Evolutionary conservation across 1,140 invertebrate genomes (phyloP), one percentile per base, ranked within the genome.

Genomic region (Gryon sp.): DNA sequence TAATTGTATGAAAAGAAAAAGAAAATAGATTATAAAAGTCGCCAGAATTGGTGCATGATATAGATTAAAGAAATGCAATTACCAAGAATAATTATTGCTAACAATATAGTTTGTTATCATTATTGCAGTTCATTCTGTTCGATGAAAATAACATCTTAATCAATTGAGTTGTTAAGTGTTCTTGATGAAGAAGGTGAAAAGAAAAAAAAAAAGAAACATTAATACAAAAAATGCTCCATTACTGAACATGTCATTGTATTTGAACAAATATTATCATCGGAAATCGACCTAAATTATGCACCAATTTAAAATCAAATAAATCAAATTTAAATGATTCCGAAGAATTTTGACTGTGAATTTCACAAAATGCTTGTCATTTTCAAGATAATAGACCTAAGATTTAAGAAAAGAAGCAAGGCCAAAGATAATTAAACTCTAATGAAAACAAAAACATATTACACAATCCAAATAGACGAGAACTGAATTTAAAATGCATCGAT

Each of bases 401-500:
- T 9, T 30, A 19, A 11, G 12, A 22, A 19, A 50, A n/a, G 11
- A 34, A 34, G 5, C 5, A 11, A 11, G 11, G 9, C 11, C 4
- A 12, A 34, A 34, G 32, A 11, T 12, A 12, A 11, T 12, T 12
- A 6, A 34, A 5, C 14, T 12, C 11, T 34, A 9, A n/a, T 2
- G 26, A n/a, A 28, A 28, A 1, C 2, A 7, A 28, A 12, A 34
- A 12, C 5, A 12, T 1, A 9, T 34, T 9, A 34, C 11, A 12
- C n/a, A 34, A 34, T 24, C 22, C 1, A 14, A 9, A 1, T 8
- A 28, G 0, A 45, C 18, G 20, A 48, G 32, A 8, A 41, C 20
- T 12, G 40, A 52, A 34, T 53, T 9, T 16, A 24, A 66, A 66
- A 53, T 48, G 43, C 24, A 50, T 59, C 26, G 45, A 57, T 68